Base-by-base conservation (phyloP, 1,140 invertebrate species). In the Drosophila santomea region DNA sequence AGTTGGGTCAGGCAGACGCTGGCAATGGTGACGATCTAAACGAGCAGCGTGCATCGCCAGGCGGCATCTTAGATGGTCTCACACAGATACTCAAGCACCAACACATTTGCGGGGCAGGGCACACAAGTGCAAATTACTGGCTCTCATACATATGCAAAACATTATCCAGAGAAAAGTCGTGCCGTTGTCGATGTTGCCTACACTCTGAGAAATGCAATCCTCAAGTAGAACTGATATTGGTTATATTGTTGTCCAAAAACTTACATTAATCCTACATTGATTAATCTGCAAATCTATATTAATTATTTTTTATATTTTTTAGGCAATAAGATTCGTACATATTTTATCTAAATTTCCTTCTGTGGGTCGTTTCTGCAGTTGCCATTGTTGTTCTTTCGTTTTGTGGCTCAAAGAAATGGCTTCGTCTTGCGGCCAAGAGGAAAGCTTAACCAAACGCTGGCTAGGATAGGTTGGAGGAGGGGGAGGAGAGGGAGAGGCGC, bases 51-150 rank as follows among this genome's bases (percentile, higher is more conserved):
- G 76, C 71, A 88, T 88, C 79, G 73, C 39, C 54, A 47, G 63
- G 80, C 84, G 84, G 84, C 80, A 89, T 89, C 84, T 89, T 90
- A 89, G 84, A 89, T 89, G 84, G 84, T 69, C 67, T 71, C 61
- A 68, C 55, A 86, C 55, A 78, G 48, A 80, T 43, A 73, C 41
- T 63, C 41, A 59, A 32, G 62, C 58, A 78, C 36, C 44, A 51
- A 63, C 35, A 55, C 44, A 68, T 12, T 36, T 2, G 38, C 47
- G 36, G 39, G 11, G n/a, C 41, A 59, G 23, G 47, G 23, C 28
- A 68, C 72, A 81, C 73, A 76, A 76, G 84, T 89, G 79, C 63
- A 88, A 86, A 88, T 83, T 88, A 88, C 66, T 74, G 62, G 68
- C 64, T 71, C 80, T 83, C 58, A 84, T 89, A 89, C 80, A 84